Evolutionary conservation across 1,140 invertebrate species (phyloP), one percentile per base, ranked within the genome.

Genomic region (Dolichoris vasculosae): DNA sequence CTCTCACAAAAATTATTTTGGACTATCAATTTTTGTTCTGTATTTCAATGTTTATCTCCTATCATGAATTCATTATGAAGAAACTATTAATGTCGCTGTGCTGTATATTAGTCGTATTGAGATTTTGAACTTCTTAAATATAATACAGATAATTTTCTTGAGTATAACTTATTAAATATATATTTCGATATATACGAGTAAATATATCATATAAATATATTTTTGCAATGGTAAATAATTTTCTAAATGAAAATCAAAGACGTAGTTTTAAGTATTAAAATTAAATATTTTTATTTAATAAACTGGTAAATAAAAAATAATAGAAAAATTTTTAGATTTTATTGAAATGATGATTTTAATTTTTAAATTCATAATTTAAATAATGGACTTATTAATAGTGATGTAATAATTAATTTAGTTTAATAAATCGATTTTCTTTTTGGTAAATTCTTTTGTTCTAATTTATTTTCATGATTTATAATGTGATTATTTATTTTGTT

Each of bases 21-120:
- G 2, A 87, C 63, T 0, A 86, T 86, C 11, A 87, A 38, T 82
- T 92, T 92, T 64, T 92, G 93, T 77, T 92, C 91, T 30, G 88
- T 79, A 17, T 51, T 87, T 87, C 92, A 92, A 26, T 90, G 67
- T 6, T 91, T 90, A 87, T 93, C 92, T 63, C 89, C 91, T 23
- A 92, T 89, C 0, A 82, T 35, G 11, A 92, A 73, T 90, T 91
- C 90, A 35, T 90, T 89, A 13, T 91, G 90, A 75, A 91, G 91
- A 3, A 87, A 67, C 6, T 88, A 86, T 82, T 89, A 89, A 46
- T 91, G 90, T 20, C 30, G 88, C 51, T 11, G 87, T 35, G 43
- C 88, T 90, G 80, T 89, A 89, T 59, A 88, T 87, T 11, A 86
- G 26, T 43, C 86, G 86, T 15, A 84, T 77, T 59, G 64, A 46